Evolutionary conservation across 2,888 invertebrate species (phyloP).

Genomic region (Abscondita cerata): DNA sequence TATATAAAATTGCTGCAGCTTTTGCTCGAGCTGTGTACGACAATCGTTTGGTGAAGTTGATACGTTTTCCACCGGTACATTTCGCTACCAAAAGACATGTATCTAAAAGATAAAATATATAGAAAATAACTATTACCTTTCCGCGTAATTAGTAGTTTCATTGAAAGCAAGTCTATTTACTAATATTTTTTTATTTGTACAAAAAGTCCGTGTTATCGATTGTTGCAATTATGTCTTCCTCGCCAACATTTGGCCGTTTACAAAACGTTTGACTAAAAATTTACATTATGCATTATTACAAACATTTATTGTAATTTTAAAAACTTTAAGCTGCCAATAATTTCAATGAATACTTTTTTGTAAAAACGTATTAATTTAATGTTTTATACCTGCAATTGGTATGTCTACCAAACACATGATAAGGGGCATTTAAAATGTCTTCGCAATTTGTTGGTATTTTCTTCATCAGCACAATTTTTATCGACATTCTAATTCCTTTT

Average conservation of each 20-base stretch:
- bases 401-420: too few species aligned
- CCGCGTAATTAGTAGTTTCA: not conserved
- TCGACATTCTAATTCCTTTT: too few species aligned
- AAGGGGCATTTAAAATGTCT: too few species aligned
- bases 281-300: not conserved
- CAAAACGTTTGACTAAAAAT: not conserved
- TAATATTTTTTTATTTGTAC: too few species aligned
- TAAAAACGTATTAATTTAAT: too few species aligned
- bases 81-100: slow-evolving; percentile 1
- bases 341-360: too few species aligned
- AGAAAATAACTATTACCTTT: not conserved
- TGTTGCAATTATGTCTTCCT: not conserved
- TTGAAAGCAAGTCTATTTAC: not conserved
- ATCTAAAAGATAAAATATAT: not conserved
- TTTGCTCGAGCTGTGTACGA: not conserved
- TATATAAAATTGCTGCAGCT: not conserved
- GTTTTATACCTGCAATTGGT: too few species aligned
- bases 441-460: too few species aligned
- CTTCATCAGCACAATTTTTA: too few species aligned
- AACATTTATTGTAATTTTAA: too few species aligned
- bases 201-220: not conserved
- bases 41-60: not conserved
- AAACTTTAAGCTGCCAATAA: too few species aligned
- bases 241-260: not conserved
- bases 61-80: not conserved